These are phyloP conservation scores for Seira ritae DNA, from an alignment of 2,888 invertebrate genomes.

Conservation along the genomic window DNA sequence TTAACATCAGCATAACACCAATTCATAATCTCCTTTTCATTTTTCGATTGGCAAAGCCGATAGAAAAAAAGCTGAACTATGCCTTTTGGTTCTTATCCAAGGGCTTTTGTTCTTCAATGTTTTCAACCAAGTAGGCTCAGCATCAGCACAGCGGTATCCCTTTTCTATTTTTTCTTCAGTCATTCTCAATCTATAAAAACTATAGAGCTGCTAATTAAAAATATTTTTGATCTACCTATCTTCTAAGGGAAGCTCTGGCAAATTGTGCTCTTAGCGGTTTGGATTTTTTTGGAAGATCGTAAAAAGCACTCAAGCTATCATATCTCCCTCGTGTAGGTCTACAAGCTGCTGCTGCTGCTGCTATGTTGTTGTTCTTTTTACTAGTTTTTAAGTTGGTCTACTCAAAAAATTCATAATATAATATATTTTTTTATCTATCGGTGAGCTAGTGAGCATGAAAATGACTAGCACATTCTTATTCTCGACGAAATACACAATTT, in stretches of 20 bases:
- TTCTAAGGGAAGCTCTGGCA: background rate
- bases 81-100: conserved; percentile 56
- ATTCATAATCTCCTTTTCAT: background rate
- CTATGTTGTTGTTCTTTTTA: no score
- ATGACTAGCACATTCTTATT: conserved; percentile 29
- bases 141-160: background rate
- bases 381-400: no score
- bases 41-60: background rate
- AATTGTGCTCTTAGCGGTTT: no score
- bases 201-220: conserved; percentile 1
- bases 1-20: background rate
- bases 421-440: conserved; percentile 5
- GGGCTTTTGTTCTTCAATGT: conserved; percentile 33
- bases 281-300: conserved; percentile 40
- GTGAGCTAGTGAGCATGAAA: conserved; percentile 50
- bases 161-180: background rate
- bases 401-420: no score
- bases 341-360: background rate
- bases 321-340: background rate
- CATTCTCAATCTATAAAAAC: conserved; percentile 7
- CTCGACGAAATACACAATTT: background rate
- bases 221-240: no score
- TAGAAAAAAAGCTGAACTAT: conserved; percentile 34
- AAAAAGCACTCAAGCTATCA: conserved; percentile 53
- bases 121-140: background rate